phyloP scores from a whole-genome alignment of 2,888 invertebrate species.

The Tiliacea aurago region DNA sequence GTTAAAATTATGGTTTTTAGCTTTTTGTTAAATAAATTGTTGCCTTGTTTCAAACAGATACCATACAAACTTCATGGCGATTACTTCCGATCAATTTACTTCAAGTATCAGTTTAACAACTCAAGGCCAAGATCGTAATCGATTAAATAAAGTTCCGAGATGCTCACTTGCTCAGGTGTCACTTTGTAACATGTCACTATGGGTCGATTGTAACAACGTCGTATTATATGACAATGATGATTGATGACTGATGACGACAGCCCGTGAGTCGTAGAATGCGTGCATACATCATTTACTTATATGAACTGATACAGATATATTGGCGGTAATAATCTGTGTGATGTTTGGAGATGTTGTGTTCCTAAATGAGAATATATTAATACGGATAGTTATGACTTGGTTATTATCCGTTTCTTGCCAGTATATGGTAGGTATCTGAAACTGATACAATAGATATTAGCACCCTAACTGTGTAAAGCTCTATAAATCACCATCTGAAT shows the following conservation, averaged over 20 bases:
- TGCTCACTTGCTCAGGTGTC: slow-evolving; percentile 52
- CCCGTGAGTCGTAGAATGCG: slow-evolving; percentile 5
- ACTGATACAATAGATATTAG: too few relatives aligned
- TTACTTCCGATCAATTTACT: slow-evolving; percentile 52
- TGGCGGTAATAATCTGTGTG: slow-evolving; percentile 23
- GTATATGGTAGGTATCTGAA: background rate
- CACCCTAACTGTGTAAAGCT: too few relatives aligned
- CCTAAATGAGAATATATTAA: background rate
- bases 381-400: background rate
- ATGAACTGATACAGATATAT: slow-evolving; percentile 38
- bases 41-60: background rate
- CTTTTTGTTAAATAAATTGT: background rate
- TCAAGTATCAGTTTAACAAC: slow-evolving; percentile 8
- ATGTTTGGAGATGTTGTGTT: slow-evolving; percentile 21
- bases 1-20: background rate
- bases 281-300: slow-evolving; percentile 8
- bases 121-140: slow-evolving; percentile 30
- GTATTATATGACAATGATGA: slow-evolving; percentile 26
- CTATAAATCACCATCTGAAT: too few relatives aligned
- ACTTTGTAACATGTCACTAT: slow-evolving; percentile 10
- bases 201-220: slow-evolving; percentile 26
- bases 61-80: slow-evolving; percentile 22
- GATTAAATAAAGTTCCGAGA: slow-evolving; percentile 27
- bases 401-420: background rate
- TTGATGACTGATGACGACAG: slow-evolving; percentile 28